Conservation (phyloP, 2,113 vertebrate genomes). For the Eupsittula cactorum region DNA sequence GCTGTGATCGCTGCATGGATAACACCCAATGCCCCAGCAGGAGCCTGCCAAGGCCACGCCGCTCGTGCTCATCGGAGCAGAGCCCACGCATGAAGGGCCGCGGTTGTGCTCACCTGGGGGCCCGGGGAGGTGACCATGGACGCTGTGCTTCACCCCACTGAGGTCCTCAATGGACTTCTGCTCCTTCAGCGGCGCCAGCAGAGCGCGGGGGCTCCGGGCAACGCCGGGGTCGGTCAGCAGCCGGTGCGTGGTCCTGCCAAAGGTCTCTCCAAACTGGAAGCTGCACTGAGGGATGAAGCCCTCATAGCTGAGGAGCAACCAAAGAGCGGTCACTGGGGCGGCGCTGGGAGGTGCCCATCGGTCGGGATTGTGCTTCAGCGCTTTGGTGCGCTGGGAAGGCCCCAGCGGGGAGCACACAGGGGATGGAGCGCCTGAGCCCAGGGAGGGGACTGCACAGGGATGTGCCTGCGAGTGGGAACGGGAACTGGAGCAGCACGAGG, state of each 20-base stretch:
- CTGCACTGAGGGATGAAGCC: background rate
- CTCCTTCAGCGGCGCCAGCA: background rate
- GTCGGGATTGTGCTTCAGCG: accelerated
- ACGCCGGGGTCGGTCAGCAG: background rate
- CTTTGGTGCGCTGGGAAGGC: accelerated
- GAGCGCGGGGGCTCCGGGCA: background rate
- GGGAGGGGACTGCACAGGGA: background rate
- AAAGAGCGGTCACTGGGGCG: accelerated
- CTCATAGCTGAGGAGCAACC: background rate
- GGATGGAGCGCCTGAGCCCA: accelerated
- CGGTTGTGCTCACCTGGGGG: background rate
- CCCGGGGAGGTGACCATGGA: background rate
- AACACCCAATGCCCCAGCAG: background rate
- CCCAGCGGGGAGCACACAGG: accelerated
- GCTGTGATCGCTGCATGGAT: accelerated
- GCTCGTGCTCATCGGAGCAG: accelerated
- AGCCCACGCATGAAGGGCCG: accelerated
- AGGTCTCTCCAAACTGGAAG: background rate
- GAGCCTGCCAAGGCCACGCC: accelerated
- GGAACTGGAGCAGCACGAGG: accelerated
- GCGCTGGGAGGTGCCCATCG: accelerated
- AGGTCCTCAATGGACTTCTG: background rate
- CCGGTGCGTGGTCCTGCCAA: background rate
- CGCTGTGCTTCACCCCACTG: accelerated
- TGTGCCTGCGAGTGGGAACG: accelerated